Conservation (phyloP, 2,113 vertebrate genomes). For the Furnarius figulus region DNA sequence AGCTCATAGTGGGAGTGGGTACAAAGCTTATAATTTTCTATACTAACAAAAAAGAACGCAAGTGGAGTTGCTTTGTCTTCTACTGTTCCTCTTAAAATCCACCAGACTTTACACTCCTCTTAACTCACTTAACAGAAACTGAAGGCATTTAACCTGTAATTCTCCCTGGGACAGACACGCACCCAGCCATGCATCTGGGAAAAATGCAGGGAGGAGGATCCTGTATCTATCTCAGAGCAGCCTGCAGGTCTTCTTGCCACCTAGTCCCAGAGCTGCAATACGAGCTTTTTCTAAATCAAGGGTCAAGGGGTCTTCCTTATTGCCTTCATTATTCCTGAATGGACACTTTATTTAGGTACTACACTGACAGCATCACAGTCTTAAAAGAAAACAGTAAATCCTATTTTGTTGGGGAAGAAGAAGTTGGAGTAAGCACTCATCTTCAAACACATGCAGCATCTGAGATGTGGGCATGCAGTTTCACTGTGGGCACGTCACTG, state of each 20-base stretch:
- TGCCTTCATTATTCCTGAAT: neutral
- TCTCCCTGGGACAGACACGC: rapidly evolving
- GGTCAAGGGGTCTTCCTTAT: neutral
- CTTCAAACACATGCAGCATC: neutral
- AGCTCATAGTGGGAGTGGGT: neutral
- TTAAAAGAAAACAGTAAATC: neutral
- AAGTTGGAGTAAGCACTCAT: neutral
- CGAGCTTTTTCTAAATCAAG: neutral
- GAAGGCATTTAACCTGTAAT: neutral
- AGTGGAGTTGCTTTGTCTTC: neutral
- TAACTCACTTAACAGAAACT: neutral
- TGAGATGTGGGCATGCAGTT: neutral
- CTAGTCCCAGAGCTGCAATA: neutral
- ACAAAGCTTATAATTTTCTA: neutral
- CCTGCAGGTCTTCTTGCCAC: neutral
- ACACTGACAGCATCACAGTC: neutral
- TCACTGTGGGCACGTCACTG: neutral
- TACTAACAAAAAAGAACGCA: neutral
- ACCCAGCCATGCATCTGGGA: rapidly evolving
- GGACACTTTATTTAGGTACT: neutral
- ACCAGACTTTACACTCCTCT: neutral
- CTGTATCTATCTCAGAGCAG: neutral
- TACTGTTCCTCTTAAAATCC: neutral
- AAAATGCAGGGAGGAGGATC: neutral
- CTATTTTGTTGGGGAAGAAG: neutral